phyloP scores from a whole-genome alignment of 2,113 vertebrate species.

The Atherinomorus stipes region DNA sequence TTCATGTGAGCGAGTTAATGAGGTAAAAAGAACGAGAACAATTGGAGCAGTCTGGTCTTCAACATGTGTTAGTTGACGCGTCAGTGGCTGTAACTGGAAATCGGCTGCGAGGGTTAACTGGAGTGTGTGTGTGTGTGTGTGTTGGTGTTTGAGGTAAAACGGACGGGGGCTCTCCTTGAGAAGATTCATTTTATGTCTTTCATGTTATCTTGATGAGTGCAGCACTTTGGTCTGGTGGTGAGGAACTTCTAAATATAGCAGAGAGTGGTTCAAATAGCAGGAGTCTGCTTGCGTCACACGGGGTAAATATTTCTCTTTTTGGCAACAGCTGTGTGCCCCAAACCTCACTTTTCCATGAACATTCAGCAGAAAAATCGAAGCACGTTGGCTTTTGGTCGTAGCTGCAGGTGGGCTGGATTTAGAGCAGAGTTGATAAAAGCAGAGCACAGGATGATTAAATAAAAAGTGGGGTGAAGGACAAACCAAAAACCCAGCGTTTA shows the following conservation, averaged over 20 bases:
- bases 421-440: constrained; percentile 7
- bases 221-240: constrained; percentile 61
- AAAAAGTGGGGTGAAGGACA: constrained; percentile 26
- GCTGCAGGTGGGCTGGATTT: constrained; percentile 50
- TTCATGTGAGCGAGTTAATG: constrained; percentile 29
- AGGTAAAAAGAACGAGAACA: constrained; percentile 16
- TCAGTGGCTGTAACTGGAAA: constrained; percentile 24
- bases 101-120: constrained; percentile 46
- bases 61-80: constrained; percentile 13
- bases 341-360: constrained; percentile 51
- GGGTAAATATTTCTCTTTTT: constrained; percentile 76
- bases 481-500: constrained; percentile 23
- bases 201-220: constrained; percentile 62
- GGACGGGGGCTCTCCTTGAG: constrained; percentile 8
- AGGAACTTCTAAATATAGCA: constrained; percentile 74
- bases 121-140: background rate
- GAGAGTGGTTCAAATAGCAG: constrained; percentile 60
- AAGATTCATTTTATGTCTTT: constrained; percentile 51
- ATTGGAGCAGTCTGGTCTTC: constrained; percentile 9
- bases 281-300: constrained; percentile 69
- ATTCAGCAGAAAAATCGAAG: constrained; percentile 73
- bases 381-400: constrained; percentile 14
- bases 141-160: background rate
- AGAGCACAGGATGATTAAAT: constrained; percentile 1
- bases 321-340: constrained; percentile 47